These are phyloP conservation scores for Solenodon paradoxus DNA, from an alignment of 2,113 vertebrate species.

Conservation along the genomic window DNA sequence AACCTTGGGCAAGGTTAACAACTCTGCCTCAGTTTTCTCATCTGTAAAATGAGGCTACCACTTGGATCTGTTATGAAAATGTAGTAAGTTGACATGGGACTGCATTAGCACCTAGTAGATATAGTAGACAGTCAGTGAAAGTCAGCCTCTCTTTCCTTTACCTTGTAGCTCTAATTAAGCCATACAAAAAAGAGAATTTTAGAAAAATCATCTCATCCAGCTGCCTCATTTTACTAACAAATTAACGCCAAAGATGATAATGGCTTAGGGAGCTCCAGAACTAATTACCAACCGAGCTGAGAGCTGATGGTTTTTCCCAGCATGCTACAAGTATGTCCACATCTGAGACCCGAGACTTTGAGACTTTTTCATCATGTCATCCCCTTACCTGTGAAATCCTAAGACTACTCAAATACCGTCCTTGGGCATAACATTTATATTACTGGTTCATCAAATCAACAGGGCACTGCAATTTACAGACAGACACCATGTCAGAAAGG, in stretches of 20 bases:
- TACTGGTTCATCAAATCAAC: background rate
- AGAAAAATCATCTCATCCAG: background rate
- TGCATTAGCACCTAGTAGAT: background rate
- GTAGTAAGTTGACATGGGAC: background rate
- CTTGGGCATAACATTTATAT: background rate
- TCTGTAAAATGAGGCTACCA: no score
- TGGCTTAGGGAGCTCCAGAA: background rate
- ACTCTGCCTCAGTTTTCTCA: background rate
- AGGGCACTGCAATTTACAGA: background rate
- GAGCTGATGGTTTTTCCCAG: background rate
- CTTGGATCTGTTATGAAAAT: background rate
- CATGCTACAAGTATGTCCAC: background rate
- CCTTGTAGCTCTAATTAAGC: background rate
- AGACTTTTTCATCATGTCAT: background rate
- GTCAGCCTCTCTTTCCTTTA: background rate
- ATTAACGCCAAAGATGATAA: background rate
- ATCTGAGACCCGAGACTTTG: background rate
- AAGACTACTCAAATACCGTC: background rate
- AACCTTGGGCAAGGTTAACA: background rate
- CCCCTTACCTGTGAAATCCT: background rate
- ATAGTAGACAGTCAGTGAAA: background rate
- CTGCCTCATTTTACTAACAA: background rate
- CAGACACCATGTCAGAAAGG: background rate
- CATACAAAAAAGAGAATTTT: background rate
- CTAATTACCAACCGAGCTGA: background rate